Evolutionary conservation across 2,888 invertebrate genomes (phyloP).

Genomic region (Hydroisotoma schaefferi): DNA sequence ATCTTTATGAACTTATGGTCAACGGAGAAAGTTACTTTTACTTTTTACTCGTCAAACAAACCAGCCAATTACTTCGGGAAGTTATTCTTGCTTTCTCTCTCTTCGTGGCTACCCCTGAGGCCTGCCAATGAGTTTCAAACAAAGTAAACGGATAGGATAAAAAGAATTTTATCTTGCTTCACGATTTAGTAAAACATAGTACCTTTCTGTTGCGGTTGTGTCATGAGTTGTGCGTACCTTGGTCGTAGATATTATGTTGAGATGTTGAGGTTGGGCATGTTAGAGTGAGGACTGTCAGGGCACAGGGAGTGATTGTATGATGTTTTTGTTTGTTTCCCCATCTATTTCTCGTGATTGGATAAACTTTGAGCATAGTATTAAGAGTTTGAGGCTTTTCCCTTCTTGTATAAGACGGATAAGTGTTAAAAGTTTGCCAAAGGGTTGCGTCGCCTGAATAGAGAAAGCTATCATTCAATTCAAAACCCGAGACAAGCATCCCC

Average conservation of each 20-base stretch:
- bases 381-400: not conserved
- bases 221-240: too few species aligned
- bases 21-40: constrained; percentile 14
- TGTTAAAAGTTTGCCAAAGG: not conserved
- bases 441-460: not conserved
- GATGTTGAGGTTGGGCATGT: too few species aligned
- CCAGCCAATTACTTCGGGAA: constrained; percentile 16
- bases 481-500: not conserved
- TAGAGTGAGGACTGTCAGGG: not conserved
- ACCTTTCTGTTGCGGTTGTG: too few species aligned
- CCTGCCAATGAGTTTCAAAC: constrained; percentile 21
- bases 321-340: constrained; percentile 11
- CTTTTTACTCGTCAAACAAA: not conserved
- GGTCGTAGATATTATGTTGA: too few species aligned
- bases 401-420: not conserved
- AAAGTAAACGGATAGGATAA: constrained; percentile 17
- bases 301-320: not conserved
- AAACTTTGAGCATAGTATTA: not conserved
- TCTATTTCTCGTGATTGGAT: constrained; percentile 10
- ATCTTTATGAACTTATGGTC: constrained; percentile 16
- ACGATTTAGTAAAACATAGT: not conserved
- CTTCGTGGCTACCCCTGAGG: constrained; percentile 7
- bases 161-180: constrained; percentile 10
- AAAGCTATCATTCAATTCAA: constrained; percentile 1
- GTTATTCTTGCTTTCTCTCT: constrained; percentile 3